Base-by-base conservation (phyloP, 2,888 invertebrate species). In the Melipona bicolor region DNA sequence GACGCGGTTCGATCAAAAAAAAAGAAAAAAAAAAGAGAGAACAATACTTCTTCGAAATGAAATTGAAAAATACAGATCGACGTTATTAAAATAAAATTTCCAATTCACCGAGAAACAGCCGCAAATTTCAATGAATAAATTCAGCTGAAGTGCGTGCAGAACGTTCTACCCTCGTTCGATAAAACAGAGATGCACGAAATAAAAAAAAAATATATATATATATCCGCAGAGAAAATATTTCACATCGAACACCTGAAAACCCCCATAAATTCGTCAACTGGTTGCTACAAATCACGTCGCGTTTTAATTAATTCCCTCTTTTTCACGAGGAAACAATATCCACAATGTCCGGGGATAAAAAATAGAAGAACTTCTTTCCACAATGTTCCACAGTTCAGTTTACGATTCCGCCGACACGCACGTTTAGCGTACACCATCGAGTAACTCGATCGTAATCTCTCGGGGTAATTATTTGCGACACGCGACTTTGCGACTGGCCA, bases 371-470 rank as follows among this genome's bases (percentile, higher is more conserved):
- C 61, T 49, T 49, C 15, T 27, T 32, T n/a, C 4, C 19, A 21
- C 56, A 43, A 71, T 32, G 15, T 24, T 49, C 49, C 19, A 24
- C 19, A 24, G 11, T 11, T 3, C 32, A 11, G 17, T 17, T 13
- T 4, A 32, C 32, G 49, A 13, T 36, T 9, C n/a, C 36, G 59
- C 43, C 50, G 24, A 52, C 59, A 61, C 68, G 15, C n/a, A 24
- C 15, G 32, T 43, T 61, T 36, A 73, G 17, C 59, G 6, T 52
- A 59, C 27, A 36, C 17, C 43, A 24, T 24, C 19, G 43, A 76
- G 67, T 76, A 68, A 68, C 82, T 76, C 76, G 76, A 81, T 81
- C 32, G 50, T 56, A 50, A 83, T 81, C 61, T 81, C 61, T 54
- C 56, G 61, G 21, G 17, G n/a, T 71, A 80, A 86, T 78, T 75